Percentiles rank a stretch among this genome's conserved stretches.
These are phyloP conservation scores for Calephelis virginiensis DNA, from an alignment of 1,140 invertebrate species.

Conservation along the genomic window DNA sequence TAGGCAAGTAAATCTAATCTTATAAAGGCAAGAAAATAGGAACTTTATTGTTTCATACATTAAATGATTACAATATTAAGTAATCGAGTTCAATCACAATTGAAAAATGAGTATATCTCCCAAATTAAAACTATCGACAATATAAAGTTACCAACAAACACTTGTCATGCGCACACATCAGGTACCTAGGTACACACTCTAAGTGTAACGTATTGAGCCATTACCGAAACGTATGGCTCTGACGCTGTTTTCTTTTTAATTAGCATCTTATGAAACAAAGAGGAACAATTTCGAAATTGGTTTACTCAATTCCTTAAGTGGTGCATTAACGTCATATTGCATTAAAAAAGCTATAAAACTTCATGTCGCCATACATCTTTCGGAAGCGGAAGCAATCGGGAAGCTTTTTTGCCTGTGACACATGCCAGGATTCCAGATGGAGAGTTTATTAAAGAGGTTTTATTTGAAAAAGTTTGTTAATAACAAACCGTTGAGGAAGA, in stretches of 20 bases:
- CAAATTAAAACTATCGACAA: too few relatives aligned
- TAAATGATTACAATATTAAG: too few relatives aligned
- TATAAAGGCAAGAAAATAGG: too few relatives aligned
- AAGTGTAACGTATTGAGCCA: background rate
- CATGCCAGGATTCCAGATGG: constrained; percentile 60
- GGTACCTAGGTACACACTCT: background rate
- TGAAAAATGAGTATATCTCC: too few relatives aligned
- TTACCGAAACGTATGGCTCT: constrained; percentile 5
- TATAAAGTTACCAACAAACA: background rate
- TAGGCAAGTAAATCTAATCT: too few relatives aligned
- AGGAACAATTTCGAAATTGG: constrained; percentile 28
- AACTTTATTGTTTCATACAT: too few relatives aligned
- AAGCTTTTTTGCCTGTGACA: constrained; percentile 55
- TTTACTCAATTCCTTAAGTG: constrained; percentile 6
- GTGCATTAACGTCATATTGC: constrained; percentile 6
- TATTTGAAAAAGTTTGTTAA: constrained; percentile 41
- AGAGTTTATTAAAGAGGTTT: constrained; percentile 28
- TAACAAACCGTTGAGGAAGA: constrained; percentile 50
- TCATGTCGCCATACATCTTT: constrained; percentile 31
- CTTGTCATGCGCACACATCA: background rate
- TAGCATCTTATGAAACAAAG: constrained; percentile 33
- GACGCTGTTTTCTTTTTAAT: constrained; percentile 28
- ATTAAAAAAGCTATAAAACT: constrained; percentile 21
- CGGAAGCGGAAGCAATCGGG: constrained; percentile 48
- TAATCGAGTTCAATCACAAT: too few relatives aligned